Evolutionary conservation across 2,113 vertebrate species (phyloP), one percentile per base, ranked within the genome.

Genomic region (Xenotilapia flavipinnis): DNA sequence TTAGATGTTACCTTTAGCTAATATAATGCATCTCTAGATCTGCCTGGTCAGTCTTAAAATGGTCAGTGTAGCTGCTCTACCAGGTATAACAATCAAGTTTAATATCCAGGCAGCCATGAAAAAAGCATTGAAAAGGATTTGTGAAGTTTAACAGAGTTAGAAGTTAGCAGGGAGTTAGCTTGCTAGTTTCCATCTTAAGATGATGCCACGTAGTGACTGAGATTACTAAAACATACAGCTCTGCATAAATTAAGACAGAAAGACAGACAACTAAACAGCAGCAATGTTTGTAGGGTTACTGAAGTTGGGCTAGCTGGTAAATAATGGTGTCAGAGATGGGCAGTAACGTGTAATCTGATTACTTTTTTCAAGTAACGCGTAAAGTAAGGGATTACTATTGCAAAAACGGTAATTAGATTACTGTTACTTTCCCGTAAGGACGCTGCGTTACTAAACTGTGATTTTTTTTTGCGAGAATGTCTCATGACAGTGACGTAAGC

Each of bases 401-500:
- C 47, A 49, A 49, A 49, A 49, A 49, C n/a, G 6, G 2, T 3
- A 9, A 19, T 9, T 9, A 9, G 47, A 49, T 49, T 49, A 49
- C 47, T 5, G 47, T 49, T 49, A 49, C 47, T 4, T 49, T 49
- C 15, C 47, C 4, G 2, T 49, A 49, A 2, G 15, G 0, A 49
- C 7, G 7, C 47, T 49, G 47, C 17, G 1, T 49, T 49, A 49
- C 15, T 49, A 49, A 9, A 49, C 47, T 0, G 7, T 49, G 47
- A 49, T 49, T 9, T 49, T n/a, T n/a, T n/a, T 0, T 49, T 49
- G 47, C 17, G 0, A 49, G 17, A 49, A 0, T 49, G 47, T 49
- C 4, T 49, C 47, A 3, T 19, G 17, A 0, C 47, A 3, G 0
- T 19, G 3, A 49, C 1, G 1, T 17, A 49, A 49, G 4, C 7